Conservation (phyloP, 2,113 vertebrate genomes). For the Trochalopteron elliotii region DNA sequence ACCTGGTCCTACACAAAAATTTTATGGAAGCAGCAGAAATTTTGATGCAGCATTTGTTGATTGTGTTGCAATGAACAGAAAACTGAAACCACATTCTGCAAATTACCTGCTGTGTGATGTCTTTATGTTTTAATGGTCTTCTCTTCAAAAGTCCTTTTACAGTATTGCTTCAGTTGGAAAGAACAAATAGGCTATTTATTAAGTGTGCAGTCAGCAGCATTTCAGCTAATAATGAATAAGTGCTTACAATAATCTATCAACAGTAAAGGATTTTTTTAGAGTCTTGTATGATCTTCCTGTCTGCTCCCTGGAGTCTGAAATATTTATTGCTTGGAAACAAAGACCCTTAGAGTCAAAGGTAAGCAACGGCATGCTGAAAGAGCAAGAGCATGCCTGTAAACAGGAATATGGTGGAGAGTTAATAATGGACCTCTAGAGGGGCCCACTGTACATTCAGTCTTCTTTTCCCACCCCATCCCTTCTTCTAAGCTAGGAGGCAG, state of each 20-base stretch:
- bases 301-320: conserved; percentile 35
- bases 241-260: conserved; percentile 64
- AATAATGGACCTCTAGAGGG: background rate
- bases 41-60: conserved; percentile 43
- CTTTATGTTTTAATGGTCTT: conserved; percentile 49
- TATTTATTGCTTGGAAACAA: conserved; percentile 76
- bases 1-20: background rate
- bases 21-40: background rate
- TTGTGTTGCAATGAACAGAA: conserved; percentile 19
- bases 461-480: background rate
- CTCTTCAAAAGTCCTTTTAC: conserved; percentile 26
- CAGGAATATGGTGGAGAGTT: background rate
- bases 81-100: conserved; percentile 23
- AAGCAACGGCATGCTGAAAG: conserved; percentile 43
- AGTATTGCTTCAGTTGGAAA: conserved; percentile 51
- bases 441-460: background rate
- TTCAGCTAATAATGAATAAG: conserved; percentile 63
- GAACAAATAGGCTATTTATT: conserved; percentile 68
- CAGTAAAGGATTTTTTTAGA: conserved; percentile 51
- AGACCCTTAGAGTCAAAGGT: conserved; percentile 70
- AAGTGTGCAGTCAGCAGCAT: conserved; percentile 53
- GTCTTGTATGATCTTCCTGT: conserved; percentile 68
- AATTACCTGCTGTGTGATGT: conserved; percentile 29
- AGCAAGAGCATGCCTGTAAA: conserved; percentile 23
- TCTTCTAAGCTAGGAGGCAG: background rate